These are phyloP conservation scores for Trogon surrucura DNA, from an alignment of 2,113 vertebrate genomes.

Conservation along the genomic window DNA sequence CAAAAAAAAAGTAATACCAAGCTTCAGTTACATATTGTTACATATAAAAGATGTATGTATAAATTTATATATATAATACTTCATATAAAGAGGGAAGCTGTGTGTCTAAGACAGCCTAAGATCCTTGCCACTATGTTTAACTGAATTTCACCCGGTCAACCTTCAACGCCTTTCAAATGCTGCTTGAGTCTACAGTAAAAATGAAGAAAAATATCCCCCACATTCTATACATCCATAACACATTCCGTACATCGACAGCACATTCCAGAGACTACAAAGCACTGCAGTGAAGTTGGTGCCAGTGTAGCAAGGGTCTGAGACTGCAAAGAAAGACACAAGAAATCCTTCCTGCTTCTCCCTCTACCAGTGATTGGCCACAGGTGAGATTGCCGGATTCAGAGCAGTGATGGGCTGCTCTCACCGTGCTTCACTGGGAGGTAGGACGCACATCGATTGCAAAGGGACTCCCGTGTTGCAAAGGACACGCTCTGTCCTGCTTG, in stretches of 20 bases:
- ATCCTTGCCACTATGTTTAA: not conserved
- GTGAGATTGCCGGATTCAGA: not conserved
- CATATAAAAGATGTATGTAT: too few relatives aligned
- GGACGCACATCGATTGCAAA: fast-evolving
- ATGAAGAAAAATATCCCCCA: not conserved
- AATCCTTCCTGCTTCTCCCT: not conserved
- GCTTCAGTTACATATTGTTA: not conserved
- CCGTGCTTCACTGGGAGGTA: not conserved
- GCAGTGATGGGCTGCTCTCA: not conserved
- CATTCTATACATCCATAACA: conserved; percentile 15
- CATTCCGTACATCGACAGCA: not conserved
- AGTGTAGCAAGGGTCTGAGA: not conserved
- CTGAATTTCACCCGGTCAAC: not conserved
- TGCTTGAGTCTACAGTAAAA: not conserved
- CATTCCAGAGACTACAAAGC: not conserved
- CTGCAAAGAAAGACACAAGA: not conserved
- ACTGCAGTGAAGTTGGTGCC: not conserved
- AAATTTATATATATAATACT: not conserved
- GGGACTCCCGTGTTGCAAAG: not conserved
- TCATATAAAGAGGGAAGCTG: not conserved
- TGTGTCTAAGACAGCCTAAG: not conserved
- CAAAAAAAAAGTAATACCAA: not conserved
- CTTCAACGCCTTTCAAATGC: not conserved
- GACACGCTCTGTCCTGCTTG: not conserved
- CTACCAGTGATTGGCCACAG: not conserved